phyloP scores from a whole-genome alignment of 2,113 vertebrate species.

The Pteropus alecto region DNA sequence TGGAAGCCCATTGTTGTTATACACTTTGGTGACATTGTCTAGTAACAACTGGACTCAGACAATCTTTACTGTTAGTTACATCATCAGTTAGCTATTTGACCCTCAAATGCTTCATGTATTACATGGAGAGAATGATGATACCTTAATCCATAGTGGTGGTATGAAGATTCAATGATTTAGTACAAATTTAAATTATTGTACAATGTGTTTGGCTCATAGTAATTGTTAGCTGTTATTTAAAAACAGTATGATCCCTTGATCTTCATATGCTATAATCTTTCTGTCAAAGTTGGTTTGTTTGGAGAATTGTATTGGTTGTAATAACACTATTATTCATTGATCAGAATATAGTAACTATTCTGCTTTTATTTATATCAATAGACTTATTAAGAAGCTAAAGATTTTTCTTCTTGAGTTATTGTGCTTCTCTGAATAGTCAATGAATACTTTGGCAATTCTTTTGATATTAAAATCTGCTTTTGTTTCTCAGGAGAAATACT shows the following conservation, averaged over 20 bases:
- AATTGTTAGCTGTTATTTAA: background rate
- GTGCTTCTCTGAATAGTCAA: conserved; percentile 39
- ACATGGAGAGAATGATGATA: background rate
- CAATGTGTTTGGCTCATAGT: background rate
- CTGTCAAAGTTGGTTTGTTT: background rate
- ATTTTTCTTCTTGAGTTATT: conserved; percentile 72
- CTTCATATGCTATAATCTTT: background rate
- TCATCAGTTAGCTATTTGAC: background rate
- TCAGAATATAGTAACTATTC: conserved; percentile 39
- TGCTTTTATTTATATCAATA: conserved; percentile 59
- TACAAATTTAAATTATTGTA: background rate
- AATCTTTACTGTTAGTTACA: background rate
- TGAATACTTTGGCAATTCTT: conserved; percentile 32
- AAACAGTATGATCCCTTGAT: background rate
- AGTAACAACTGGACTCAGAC: background rate
- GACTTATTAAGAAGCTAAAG: conserved; percentile 67
- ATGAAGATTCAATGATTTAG: background rate
- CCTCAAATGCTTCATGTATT: background rate
- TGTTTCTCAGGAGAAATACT: conserved; percentile 17
- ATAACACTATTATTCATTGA: conserved; percentile 50
- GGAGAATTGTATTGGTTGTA: background rate
- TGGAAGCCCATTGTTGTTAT: background rate
- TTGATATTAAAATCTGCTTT: conserved; percentile 44
- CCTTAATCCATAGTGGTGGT: background rate
- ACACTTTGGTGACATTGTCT: background rate